These are phyloP conservation scores for Muricea muricata DNA, from an alignment of 92 coral and sea anemone genomes.

Conservation along the genomic window DNA sequence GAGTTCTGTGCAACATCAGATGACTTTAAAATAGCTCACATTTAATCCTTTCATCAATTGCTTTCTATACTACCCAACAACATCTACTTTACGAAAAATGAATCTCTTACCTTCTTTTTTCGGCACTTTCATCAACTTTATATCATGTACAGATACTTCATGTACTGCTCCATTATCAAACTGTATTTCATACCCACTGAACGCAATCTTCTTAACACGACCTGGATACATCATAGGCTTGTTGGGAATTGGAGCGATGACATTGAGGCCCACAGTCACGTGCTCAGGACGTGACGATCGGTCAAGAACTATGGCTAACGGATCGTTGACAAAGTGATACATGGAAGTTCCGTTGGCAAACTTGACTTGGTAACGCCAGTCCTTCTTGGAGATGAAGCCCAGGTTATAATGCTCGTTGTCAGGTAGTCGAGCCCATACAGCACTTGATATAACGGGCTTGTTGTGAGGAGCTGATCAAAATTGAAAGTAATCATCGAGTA, in stretches of 20 bases:
- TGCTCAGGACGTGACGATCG: not conserved
- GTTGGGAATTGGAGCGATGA: conserved; percentile 29
- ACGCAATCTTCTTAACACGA: conserved; percentile 12
- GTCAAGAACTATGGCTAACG: conserved; percentile 14
- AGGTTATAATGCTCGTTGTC: conserved; percentile 19
- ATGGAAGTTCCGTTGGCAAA: conserved; percentile 28
- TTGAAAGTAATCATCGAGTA: not conserved
- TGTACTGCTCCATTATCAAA: conserved; percentile 77
- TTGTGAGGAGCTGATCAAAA: not conserved
- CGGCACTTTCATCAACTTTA: conserved; percentile 71
- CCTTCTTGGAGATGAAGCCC: conserved; percentile 41
- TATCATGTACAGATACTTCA: conserved; percentile 51
- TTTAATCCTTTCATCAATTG: too few species aligned
- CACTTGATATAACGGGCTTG: conserved; percentile 27
- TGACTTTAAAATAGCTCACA: not conserved
- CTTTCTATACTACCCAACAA: not conserved
- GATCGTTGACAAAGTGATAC: conserved; percentile 22
- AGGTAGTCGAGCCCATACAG: conserved; percentile 38
- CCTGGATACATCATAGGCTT: conserved; percentile 34
- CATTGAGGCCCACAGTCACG: conserved; percentile 20
- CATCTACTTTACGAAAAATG: not conserved
- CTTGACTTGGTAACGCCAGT: conserved; percentile 48
- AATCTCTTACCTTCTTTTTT: conserved; percentile 75
- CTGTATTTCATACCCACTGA: conserved; percentile 61
- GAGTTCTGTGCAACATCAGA: too few species aligned